phyloP scores from a whole-genome alignment of 2,113 vertebrate species.

The Serinus canaria region DNA sequence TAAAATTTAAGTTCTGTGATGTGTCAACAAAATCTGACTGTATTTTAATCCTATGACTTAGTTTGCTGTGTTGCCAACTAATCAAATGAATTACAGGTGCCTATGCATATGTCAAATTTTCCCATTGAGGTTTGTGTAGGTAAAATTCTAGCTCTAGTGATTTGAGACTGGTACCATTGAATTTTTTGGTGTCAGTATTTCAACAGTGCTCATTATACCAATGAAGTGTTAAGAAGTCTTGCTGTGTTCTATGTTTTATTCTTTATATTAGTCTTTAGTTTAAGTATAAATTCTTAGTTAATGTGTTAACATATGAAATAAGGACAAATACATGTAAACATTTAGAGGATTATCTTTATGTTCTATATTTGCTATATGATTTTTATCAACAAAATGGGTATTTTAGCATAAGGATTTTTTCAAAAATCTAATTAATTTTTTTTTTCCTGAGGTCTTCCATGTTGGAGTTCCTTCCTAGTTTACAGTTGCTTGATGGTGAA shows the following conservation, averaged over 20 bases:
- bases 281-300: background rate
- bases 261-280: background rate
- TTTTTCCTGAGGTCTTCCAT: constrained; percentile 73
- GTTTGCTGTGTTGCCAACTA: background rate
- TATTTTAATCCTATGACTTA: background rate
- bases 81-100: background rate
- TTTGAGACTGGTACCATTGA: background rate
- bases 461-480: constrained; percentile 70
- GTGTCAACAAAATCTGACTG: background rate
- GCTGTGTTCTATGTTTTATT: background rate
- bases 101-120: background rate
- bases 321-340: background rate
- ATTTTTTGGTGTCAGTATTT: background rate
- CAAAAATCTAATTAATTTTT: background rate
- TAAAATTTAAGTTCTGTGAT: background rate
- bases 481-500: constrained; percentile 78
- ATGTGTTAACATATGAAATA: background rate
- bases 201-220: background rate
- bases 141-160: background rate
- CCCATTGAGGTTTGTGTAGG: background rate
- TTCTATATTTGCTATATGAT: background rate
- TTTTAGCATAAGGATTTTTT: background rate
- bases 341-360: background rate
- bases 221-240: background rate
- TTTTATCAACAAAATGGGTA: background rate